Conservation (phyloP, 2,888 invertebrate genomes). For the Timema podura region DNA sequence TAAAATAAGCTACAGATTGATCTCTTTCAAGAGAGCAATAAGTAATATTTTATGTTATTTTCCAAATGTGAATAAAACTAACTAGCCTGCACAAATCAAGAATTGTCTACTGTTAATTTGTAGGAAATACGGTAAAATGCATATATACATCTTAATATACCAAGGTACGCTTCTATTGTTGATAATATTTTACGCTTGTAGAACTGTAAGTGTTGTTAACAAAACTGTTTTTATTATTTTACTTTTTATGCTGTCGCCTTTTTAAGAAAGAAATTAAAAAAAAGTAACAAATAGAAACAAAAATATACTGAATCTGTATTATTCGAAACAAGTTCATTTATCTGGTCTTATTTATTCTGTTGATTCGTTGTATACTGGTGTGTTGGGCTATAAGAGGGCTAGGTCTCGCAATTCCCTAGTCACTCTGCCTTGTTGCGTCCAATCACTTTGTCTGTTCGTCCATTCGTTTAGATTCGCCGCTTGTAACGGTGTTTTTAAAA, state of each 20-base stretch:
- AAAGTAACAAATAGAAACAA: no score
- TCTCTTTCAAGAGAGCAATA: neutral
- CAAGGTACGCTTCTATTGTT: slow-evolving; percentile 22
- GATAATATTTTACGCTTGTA: slow-evolving; percentile 26
- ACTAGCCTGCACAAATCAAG: slow-evolving; percentile 16
- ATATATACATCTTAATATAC: slow-evolving; percentile 15
- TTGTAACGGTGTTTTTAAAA: neutral
- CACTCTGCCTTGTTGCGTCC: slow-evolving; percentile 14
- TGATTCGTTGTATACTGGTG: slow-evolving; percentile 2
- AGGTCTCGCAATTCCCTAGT: slow-evolving; percentile 9
- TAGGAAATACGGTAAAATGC: slow-evolving; percentile 15
- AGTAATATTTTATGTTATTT: no score
- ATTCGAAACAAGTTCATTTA: slow-evolving; percentile 5
- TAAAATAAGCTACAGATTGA: slow-evolving; percentile 13
- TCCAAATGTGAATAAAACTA: slow-evolving; percentile 11
- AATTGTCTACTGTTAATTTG: slow-evolving; percentile 17
- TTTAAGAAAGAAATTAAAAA: neutral
- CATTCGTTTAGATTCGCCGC: slow-evolving; percentile 7
- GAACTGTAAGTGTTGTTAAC: slow-evolving; percentile 25
- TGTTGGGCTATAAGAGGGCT: slow-evolving; percentile 4
- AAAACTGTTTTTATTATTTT: slow-evolving; percentile 21
- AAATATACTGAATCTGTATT: slow-evolving; percentile 14
- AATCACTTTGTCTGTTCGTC: slow-evolving; percentile 16
- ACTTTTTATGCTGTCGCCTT: slow-evolving; percentile 12
- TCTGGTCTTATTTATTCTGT: slow-evolving; percentile 13